Evolutionary conservation across 1,140 invertebrate species (phyloP).

Genomic region (Subanguina moxae): DNA sequence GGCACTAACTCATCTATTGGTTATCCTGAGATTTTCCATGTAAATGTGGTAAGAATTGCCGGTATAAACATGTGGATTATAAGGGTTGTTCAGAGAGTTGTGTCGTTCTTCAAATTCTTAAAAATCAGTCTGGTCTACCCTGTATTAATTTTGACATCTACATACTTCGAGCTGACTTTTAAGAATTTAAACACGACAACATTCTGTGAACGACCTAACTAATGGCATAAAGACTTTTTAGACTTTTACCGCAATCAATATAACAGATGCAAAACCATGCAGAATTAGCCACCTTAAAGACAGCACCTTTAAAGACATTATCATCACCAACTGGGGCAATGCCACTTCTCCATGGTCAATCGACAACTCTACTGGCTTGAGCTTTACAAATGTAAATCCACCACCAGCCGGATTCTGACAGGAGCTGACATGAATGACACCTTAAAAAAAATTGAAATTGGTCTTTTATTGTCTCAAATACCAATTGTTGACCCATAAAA

Average conservation of each 20-base stretch:
- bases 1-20: not conserved
- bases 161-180: no score
- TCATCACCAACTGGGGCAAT: slow-evolving; percentile 6
- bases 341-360: slow-evolving; percentile 2
- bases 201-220: no score
- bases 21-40: slow-evolving; percentile 8
- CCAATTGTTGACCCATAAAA: no score
- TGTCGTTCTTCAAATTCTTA: no score
- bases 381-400: slow-evolving; percentile 10
- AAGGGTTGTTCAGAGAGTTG: no score
- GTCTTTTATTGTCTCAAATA: no score
- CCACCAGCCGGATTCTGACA: not conserved
- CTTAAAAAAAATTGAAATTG: no score
- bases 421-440: no score
- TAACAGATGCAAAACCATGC: slow-evolving; percentile 1
- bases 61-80: no score
- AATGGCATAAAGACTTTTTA: not conserved
- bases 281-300: slow-evolving; percentile 15
- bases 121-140: no score
- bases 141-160: no score
- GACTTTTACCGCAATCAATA: slow-evolving; percentile 4
- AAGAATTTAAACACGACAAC: no score
- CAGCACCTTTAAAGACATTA: slow-evolving; percentile 6
- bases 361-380: slow-evolving; percentile 1
- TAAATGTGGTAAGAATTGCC: slow-evolving; percentile 4